A percentile compares a stretch with the other conserved stretches of the same genome.
Conservation (phyloP, 1,140 invertebrate species). For the Drosophila tsacasi region DNA sequence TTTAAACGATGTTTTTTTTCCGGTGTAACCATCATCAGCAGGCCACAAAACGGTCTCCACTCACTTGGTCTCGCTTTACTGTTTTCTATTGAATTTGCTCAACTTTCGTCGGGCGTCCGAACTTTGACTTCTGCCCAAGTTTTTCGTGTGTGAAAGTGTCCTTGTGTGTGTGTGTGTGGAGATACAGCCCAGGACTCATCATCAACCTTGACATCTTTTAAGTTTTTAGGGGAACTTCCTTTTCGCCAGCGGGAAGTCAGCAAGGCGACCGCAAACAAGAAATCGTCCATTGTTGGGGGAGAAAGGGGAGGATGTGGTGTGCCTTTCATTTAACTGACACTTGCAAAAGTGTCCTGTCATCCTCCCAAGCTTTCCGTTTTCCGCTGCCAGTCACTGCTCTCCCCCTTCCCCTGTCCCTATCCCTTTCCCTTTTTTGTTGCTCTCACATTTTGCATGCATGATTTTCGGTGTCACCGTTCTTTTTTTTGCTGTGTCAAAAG, state of each 20-base stretch:
- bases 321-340: conserved; percentile 64
- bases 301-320: conserved; percentile 22
- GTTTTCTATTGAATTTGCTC: conserved; percentile 60
- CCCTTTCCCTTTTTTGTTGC: conserved; percentile 33
- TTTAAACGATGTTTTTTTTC: background rate
- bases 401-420: conserved; percentile 17
- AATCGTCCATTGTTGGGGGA: conserved; percentile 27
- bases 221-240: conserved; percentile 42
- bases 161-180: background rate
- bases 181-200: conserved; percentile 26
- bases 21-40: conserved; percentile 24
- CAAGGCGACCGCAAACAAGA: conserved; percentile 31
- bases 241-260: conserved; percentile 10
- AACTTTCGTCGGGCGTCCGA: conserved; percentile 58
- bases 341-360: conserved; percentile 78
- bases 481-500: conserved; percentile 29
- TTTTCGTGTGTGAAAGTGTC: conserved; percentile 16
- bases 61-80: conserved; percentile 42
- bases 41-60: conserved; percentile 35
- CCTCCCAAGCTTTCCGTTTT: conserved; percentile 19
- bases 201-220: conserved; percentile 77
- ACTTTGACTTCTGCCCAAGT: conserved; percentile 65
- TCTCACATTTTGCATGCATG: conserved; percentile 76
- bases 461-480: conserved; percentile 41
- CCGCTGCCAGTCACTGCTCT: conserved; percentile 8